A percentile compares a stretch with the other conserved stretches of the same genome.
Evolutionary conservation across 2,113 vertebrate genomes (phyloP).

Genomic region (Notothenia coriiceps): DNA sequence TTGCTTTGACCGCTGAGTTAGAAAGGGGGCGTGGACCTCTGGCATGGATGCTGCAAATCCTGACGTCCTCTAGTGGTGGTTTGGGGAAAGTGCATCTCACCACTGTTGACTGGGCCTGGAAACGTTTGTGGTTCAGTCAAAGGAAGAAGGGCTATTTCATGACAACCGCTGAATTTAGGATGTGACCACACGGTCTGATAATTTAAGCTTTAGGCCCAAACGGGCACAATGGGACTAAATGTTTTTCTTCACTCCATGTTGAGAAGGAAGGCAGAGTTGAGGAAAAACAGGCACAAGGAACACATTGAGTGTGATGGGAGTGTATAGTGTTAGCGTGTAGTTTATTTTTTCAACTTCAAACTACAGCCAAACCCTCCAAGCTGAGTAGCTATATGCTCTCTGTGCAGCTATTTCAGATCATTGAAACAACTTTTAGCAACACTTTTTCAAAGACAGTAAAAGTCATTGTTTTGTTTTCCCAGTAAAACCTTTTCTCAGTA

Average conservation of each 20-base stretch:
- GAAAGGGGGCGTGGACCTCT: slow-evolving; percentile 62
- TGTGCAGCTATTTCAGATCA: not conserved
- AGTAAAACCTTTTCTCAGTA: not conserved
- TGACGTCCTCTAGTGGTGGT: slow-evolving; percentile 65
- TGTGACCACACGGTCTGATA: slow-evolving; percentile 30
- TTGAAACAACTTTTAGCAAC: not conserved
- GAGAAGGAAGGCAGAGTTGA: not conserved
- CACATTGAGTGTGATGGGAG: slow-evolving; percentile 14
- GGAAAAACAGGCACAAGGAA: slow-evolving; percentile 21
- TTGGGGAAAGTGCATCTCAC: slow-evolving; percentile 25
- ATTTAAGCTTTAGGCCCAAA: slow-evolving; percentile 31
- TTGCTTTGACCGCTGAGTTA: slow-evolving; percentile 52
- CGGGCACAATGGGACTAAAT: slow-evolving; percentile 4
- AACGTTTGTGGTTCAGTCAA: slow-evolving; percentile 44
- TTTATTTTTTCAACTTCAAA: slow-evolving; percentile 46
- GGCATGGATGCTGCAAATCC: slow-evolving; percentile 53
- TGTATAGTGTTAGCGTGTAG: not conserved
- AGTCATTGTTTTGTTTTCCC: not conserved
- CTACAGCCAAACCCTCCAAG: slow-evolving; percentile 17
- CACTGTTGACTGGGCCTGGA: slow-evolving; percentile 25
- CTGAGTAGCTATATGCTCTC: not conserved
- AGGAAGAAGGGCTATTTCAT: slow-evolving; percentile 33
- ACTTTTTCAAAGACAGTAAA: not conserved
- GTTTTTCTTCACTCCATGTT: not conserved
- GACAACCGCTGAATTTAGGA: slow-evolving; percentile 32